Base-by-base conservation (phyloP, 2,888 invertebrate species). In the Callosobruchus maculatus region DNA sequence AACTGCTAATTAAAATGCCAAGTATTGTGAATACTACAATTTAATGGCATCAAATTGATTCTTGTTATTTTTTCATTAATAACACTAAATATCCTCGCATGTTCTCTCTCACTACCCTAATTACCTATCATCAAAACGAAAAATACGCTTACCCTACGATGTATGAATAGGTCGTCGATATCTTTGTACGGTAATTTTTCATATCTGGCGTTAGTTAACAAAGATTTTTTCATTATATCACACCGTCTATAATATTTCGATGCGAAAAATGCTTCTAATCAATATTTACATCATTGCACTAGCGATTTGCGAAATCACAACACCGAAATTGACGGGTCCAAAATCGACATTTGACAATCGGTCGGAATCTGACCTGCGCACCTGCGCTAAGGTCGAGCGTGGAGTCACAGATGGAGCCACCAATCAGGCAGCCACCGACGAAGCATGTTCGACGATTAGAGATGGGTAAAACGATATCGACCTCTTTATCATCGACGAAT, bases 121-220 rank as follows among this genome's bases (percentile, higher is more conserved):
- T n/a, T n/a, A 49, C 4, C 13, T 49, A 13, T 49, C 13, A 49
- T 49, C 49, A 49, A 68, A 68, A 68, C 9, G 21, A 9, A 68
- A 67, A 67, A 67, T 21, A 4, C 2, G 18, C 83, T 83, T 78
- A 84, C 84, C 81, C 81, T 79, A 71, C 79, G 79, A 73, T 82
- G 81, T 74, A 80, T 74, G n/a, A 80, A 78, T 30, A 71, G 30
- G 76, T 79, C 80, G 76, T 83, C 84, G 79, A 82, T 71, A 78
- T 84, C 84, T 77, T 83, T 82, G 74, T 83, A 83, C 76, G 84
- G 83, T 77, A 87, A 79, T 80, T 87, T 87, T 80, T 86, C 87
- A 83, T 87, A 87, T 81, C 86, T 86, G 67, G 85, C 72, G 70
- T 74, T 82, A 78, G 83, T 86, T 74, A 83, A 85, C 73, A 77